Conservation (phyloP, 1,140 invertebrate species). For the Platyscapa corneri region DNA sequence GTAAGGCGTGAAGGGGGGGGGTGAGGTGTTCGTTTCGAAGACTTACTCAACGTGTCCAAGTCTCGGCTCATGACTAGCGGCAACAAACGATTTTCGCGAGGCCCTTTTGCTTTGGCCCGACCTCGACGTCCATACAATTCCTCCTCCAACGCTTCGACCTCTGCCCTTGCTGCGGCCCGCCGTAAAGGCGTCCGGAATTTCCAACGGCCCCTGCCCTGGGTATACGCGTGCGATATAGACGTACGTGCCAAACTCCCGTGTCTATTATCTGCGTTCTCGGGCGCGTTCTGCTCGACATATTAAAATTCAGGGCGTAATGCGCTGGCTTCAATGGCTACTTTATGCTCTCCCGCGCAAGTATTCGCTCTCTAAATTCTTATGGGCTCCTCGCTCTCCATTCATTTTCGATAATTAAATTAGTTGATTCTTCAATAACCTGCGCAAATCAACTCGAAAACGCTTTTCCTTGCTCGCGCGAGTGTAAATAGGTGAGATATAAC, state of each 20-base stretch:
- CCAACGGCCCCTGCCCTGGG: neutral
- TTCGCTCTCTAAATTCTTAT: neutral
- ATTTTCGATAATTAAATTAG: neutral
- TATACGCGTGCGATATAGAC: neutral
- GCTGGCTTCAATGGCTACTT: neutral
- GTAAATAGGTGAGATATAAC: too few relatives aligned
- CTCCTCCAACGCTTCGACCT: slow-evolving; percentile 66
- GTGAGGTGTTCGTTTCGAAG: slow-evolving; percentile 65
- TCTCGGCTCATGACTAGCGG: slow-evolving; percentile 65
- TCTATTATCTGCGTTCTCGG: slow-evolving; percentile 31
- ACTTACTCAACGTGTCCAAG: slow-evolving; percentile 71
- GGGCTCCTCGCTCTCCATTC: neutral
- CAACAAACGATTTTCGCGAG: slow-evolving; percentile 63
- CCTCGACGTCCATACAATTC: slow-evolving; percentile 68
- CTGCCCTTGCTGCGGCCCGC: slow-evolving; percentile 50
- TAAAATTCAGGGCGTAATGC: slow-evolving; percentile 25
- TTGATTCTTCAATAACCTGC: neutral
- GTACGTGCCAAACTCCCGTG: slow-evolving; percentile 50
- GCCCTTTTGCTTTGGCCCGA: slow-evolving; percentile 35
- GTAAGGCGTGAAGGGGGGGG: neutral
- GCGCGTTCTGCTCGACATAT: neutral
- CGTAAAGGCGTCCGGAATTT: slow-evolving; percentile 25
- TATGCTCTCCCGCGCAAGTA: neutral
- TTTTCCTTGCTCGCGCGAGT: neutral
- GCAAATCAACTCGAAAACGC: neutral